phyloP scores from a whole-genome alignment of 2,113 vertebrate species.

The Lasiurus borealis region DNA sequence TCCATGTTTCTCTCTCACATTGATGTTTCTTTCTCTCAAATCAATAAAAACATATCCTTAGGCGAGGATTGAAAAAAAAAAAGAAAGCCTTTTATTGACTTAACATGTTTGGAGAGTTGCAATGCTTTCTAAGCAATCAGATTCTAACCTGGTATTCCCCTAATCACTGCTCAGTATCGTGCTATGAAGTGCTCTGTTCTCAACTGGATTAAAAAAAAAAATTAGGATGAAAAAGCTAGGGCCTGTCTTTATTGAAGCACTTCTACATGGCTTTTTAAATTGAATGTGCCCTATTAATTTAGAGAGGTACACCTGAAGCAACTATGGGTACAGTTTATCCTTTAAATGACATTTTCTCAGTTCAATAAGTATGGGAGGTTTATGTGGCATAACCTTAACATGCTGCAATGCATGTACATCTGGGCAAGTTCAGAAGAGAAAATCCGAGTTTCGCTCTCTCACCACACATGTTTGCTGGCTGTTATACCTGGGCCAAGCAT shows the following conservation, averaged over 20 bases:
- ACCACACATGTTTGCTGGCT: background rate
- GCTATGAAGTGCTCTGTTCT: background rate
- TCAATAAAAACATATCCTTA: background rate
- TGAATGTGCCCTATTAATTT: background rate
- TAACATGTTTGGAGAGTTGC: background rate
- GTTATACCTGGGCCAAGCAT: slow-evolving; percentile 93
- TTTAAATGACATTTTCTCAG: background rate
- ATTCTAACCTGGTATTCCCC: background rate
- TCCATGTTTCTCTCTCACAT: background rate
- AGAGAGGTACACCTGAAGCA: background rate
- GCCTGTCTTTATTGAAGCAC: background rate
- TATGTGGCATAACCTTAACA: background rate
- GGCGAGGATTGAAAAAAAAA: too few species aligned
- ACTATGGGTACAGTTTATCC: background rate
- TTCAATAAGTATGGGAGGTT: background rate
- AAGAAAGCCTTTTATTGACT: background rate
- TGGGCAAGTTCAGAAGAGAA: background rate
- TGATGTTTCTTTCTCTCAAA: background rate
- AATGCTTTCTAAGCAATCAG: background rate
- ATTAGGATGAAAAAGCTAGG: background rate
- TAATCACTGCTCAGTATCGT: background rate
- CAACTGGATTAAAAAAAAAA: background rate
- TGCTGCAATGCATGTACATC: background rate
- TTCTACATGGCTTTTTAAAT: background rate
- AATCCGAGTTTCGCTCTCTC: background rate